Conservation (phyloP, 2,797 vertebrate genomes). For the Takifugu rubripes region DNA sequence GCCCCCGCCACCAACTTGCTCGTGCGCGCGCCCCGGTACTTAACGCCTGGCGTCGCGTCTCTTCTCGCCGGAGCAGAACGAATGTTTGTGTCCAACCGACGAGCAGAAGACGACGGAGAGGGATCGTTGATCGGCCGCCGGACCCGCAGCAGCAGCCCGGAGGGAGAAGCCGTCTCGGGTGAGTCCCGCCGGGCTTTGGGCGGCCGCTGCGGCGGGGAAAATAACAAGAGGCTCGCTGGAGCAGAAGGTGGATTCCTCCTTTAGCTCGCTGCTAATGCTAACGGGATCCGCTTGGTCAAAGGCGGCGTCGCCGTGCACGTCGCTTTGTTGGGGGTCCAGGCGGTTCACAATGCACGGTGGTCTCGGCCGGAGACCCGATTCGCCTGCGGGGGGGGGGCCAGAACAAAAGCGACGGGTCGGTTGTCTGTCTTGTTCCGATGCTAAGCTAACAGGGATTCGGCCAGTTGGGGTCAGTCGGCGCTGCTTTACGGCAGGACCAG, state of each 20-base stretch:
- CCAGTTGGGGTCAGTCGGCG: neutral
- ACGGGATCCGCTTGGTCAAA: slow-evolving; percentile 17
- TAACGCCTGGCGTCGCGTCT: slow-evolving; percentile 66
- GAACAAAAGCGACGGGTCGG: too few species aligned
- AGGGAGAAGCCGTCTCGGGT: slow-evolving; percentile 69
- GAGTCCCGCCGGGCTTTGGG: slow-evolving; percentile 26
- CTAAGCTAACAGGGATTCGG: neutral
- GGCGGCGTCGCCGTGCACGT: slow-evolving; percentile 11
- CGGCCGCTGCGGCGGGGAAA: slow-evolving; percentile 17
- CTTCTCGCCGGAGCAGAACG: slow-evolving; percentile 45
- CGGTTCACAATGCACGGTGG: neutral
- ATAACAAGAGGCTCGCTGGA: slow-evolving; percentile 61
- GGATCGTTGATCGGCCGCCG: slow-evolving; percentile 3
- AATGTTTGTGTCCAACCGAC: slow-evolving; percentile 52
- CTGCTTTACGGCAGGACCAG: neutral
- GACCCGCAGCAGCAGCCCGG: slow-evolving; percentile 7
- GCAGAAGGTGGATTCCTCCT: slow-evolving; percentile 60
- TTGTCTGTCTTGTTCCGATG: neutral
- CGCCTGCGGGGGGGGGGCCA: too few species aligned
- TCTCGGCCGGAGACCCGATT: neutral
- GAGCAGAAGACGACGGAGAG: slow-evolving; percentile 50
- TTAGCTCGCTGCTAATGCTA: slow-evolving; percentile 54
- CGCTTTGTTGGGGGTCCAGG: slow-evolving; percentile 11
- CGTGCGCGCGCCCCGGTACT: slow-evolving; percentile 59
- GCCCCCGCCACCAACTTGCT: neutral